Evolutionary conservation across 2,113 vertebrate genomes (phyloP).

Genomic region (Sinosuthora webbiana): DNA sequence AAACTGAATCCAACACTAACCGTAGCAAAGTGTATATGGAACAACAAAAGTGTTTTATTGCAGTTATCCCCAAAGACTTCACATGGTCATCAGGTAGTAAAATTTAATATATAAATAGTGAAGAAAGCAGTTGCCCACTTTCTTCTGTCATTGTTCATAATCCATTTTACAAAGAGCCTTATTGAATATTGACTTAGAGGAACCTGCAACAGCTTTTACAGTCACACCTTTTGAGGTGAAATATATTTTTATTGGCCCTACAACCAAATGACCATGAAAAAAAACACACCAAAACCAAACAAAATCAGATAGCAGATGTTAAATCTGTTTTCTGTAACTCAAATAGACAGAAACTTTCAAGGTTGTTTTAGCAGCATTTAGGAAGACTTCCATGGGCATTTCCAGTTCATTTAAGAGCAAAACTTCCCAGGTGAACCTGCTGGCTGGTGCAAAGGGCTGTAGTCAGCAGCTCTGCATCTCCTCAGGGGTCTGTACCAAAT

Average conservation of each 20-base stretch:
- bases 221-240: not conserved
- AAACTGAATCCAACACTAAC: not conserved
- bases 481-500: not conserved
- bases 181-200: not conserved
- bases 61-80: not conserved
- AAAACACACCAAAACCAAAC: not conserved
- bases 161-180: not conserved
- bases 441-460: not conserved
- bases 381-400: not conserved
- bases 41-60: not conserved
- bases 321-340: not conserved
- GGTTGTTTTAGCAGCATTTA: not conserved
- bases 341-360: not conserved
- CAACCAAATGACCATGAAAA: not conserved
- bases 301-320: not conserved
- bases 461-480: not conserved
- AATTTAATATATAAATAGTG: not conserved
- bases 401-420: not conserved
- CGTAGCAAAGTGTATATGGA: not conserved
- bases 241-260: not conserved
- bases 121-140: not conserved
- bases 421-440: not conserved
- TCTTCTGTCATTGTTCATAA: not conserved
- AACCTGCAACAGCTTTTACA: not conserved
- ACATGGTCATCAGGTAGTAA: not conserved